Base-by-base conservation (phyloP, 37 sponge, comb jelly and placozoan genomes). In the Aplysina aerophoba region DNA sequence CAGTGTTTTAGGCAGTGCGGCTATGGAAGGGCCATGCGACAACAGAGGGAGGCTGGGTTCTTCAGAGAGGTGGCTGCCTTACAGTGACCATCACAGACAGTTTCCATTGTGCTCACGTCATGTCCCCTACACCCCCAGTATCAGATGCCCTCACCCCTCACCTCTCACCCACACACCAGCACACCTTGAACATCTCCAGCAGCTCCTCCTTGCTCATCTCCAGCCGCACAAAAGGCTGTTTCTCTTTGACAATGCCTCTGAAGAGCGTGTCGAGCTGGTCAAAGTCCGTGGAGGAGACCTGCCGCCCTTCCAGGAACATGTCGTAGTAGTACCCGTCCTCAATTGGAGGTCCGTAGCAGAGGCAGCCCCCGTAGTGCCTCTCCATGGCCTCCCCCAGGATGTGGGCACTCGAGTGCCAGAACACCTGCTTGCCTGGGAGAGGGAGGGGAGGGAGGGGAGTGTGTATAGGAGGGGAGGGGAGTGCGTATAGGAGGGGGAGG, bases 301-400 rank as follows among this genome's bases (percentile, higher is more conserved):
- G 87, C 71, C 87, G 55, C 0, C 84, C 88, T 14, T 81, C 90
- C 73, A 99, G 37, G 67, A 60, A 89, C 94, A 95, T 96, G 88
- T 99, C 99, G 62, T 99, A 99, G 85, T 93, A 99, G 90, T 87
- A 99, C 0, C 99, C 99, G 36, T 80, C 84, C 5, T 90, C 94
- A 44, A 99, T 91, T 0, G 99, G 99, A 30, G 99, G 99, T 0
- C 99, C 99, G 83, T 99, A 99, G 87, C 99, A 99, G 69, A 99
- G 84, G 65, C 92, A 91, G 14, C 97, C 99, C 0, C 97, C 99
- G 79, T 95, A 99, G 84, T 91, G 87, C 40, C 90, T 81, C 87
- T 99, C 99, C 99, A 99, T 99, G 4, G 99, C 99, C 74, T 99
- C 97, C 0, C 99, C 99, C 0, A 99, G 87, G 15, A 99, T 90